phyloP scores from a whole-genome alignment of 2,888 invertebrate genomes.

The Netelia virgata region DNA sequence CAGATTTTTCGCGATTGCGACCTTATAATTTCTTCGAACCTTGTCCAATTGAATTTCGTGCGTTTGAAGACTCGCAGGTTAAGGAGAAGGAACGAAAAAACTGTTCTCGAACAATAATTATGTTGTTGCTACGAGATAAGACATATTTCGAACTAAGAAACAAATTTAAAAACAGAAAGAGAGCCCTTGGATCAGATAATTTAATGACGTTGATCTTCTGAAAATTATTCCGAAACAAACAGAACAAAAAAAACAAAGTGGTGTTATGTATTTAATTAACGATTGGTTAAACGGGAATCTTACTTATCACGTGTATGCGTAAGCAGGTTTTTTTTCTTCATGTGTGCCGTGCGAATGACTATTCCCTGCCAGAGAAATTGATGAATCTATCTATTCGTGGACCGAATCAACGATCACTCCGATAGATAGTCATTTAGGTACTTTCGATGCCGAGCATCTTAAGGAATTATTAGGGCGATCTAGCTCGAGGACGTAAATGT shows the following conservation, averaged over 20 bases:
- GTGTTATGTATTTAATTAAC: conserved; percentile 19
- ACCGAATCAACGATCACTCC: not conserved
- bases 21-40: conserved; percentile 33
- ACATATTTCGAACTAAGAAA: not conserved
- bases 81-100: not conserved
- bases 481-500: conserved; percentile 6
- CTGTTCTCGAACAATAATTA: not conserved
- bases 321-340: conserved; percentile 34
- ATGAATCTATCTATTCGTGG: not conserved
- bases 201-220: not conserved
- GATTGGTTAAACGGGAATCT: conserved; percentile 14
- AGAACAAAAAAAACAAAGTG: not conserved
- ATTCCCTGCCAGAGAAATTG: conserved; percentile 3
- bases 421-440: conserved; percentile 3
- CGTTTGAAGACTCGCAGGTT: not conserved
- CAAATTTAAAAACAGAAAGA: not conserved
- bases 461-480: not conserved
- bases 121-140: not conserved
- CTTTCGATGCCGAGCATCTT: conserved; percentile 20
- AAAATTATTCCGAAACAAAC: conserved; percentile 10
- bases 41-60: conserved; percentile 8
- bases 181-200: not conserved
- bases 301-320: conserved; percentile 26
- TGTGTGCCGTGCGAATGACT: not conserved
- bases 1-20: conserved; percentile 70